phyloP scores from a whole-genome alignment of 1,140 invertebrate species.

The Helicorthomorpha holstii region DNA sequence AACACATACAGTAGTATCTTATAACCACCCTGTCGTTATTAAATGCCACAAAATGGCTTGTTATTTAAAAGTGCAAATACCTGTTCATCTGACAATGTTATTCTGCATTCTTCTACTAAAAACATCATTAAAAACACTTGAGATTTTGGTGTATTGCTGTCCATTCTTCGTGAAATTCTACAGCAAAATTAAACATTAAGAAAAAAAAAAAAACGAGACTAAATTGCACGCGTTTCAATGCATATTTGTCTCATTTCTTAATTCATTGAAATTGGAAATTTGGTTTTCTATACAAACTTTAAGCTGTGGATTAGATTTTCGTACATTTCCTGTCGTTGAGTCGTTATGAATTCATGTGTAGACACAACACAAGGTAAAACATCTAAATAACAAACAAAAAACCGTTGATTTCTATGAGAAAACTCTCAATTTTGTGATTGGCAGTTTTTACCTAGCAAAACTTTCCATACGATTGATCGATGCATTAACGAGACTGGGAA shows the following conservation, averaged over 20 bases:
- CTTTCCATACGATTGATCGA: constrained; percentile 66
- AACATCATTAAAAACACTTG: constrained; percentile 55
- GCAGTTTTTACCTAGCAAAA: constrained; percentile 57
- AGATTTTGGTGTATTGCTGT: constrained; percentile 35
- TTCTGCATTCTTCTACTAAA: constrained; percentile 44
- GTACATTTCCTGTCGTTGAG: constrained; percentile 51
- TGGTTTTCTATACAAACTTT: too few relatives aligned
- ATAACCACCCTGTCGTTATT: too few relatives aligned
- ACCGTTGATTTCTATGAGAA: constrained; percentile 10
- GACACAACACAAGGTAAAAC: constrained; percentile 53
- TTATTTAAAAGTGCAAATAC: too few relatives aligned
- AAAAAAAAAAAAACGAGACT: too few relatives aligned
- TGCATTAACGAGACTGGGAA: constrained; percentile 67
- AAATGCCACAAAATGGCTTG: too few relatives aligned
- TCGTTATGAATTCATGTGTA: constrained; percentile 50
- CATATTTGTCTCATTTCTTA: too few relatives aligned
- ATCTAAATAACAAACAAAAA: constrained; percentile 28
- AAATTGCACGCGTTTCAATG: too few relatives aligned
- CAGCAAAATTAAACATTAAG: neutral
- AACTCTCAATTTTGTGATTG: too few relatives aligned
- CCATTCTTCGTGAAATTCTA: constrained; percentile 39
- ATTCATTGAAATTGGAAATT: too few relatives aligned
- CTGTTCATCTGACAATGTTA: constrained; percentile 37
- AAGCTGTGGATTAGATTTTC: constrained; percentile 35
- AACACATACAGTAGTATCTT: too few relatives aligned